Conservation (phyloP, 1,140 invertebrate genomes). For the Zaprionus inermis region DNA sequence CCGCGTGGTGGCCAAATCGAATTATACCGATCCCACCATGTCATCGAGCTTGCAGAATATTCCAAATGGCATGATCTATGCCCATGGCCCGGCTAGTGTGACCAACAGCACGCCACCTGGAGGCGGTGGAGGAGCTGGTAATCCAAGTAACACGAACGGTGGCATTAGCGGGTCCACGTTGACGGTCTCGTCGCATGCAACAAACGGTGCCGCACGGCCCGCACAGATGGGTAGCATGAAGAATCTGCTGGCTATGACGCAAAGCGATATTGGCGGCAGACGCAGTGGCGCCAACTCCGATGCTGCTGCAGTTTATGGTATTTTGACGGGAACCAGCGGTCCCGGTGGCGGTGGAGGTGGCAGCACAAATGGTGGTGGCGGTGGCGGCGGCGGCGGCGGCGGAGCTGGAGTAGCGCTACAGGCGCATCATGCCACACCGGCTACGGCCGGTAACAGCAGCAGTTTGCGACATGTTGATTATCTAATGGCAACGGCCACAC, state of each 20-base stretch:
- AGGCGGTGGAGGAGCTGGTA: slow-evolving; percentile 25
- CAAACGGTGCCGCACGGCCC: slow-evolving; percentile 39
- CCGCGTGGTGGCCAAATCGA: slow-evolving; percentile 73
- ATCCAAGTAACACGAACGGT: slow-evolving; percentile 43
- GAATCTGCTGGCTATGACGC: slow-evolving; percentile 74
- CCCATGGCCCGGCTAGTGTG: slow-evolving; percentile 48
- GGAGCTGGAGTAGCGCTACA: slow-evolving; percentile 54
- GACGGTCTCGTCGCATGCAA: slow-evolving; percentile 35
- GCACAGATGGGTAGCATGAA: slow-evolving; percentile 75
- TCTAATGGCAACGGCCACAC: slow-evolving; percentile 72
- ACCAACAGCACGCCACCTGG: slow-evolving; percentile 45
- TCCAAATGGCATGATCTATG: slow-evolving; percentile 81
- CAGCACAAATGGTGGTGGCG: neutral
- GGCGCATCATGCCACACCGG: slow-evolving; percentile 69
- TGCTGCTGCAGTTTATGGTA: slow-evolving; percentile 66
- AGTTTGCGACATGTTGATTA: slow-evolving; percentile 71
- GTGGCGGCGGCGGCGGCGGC: neutral
- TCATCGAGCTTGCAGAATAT: slow-evolving; percentile 83
- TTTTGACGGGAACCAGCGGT: slow-evolving; percentile 23
- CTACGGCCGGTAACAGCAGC: slow-evolving; percentile 62
- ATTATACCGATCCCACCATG: slow-evolving; percentile 75
- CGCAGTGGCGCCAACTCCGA: slow-evolving; percentile 44
- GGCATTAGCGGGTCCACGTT: slow-evolving; percentile 42
- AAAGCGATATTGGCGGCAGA: slow-evolving; percentile 62
- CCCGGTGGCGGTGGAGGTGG: neutral